These are phyloP conservation scores for Ctenomys sociabilis DNA, from an alignment of 2,113 vertebrate genomes.

Conservation along the genomic window DNA sequence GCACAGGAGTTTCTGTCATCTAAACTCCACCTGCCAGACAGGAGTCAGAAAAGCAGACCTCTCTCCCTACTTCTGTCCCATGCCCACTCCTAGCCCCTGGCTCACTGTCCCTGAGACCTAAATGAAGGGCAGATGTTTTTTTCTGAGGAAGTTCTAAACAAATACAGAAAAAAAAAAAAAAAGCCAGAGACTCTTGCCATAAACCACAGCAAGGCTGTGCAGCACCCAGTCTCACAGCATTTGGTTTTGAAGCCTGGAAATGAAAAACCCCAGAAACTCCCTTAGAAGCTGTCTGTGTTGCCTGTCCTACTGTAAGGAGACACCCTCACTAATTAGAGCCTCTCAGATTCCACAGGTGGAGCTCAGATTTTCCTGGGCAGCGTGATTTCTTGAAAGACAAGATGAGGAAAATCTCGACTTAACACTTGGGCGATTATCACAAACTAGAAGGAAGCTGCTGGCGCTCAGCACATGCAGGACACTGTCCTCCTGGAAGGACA, in stretches of 20 bases:
- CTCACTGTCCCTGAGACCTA: slow-evolving; percentile 36
- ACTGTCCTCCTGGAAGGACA: background rate
- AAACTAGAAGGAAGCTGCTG: slow-evolving; percentile 36
- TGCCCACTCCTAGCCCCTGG: fast-evolving
- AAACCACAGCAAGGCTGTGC: slow-evolving; percentile 38
- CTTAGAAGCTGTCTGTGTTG: slow-evolving; percentile 2
- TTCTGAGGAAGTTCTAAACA: slow-evolving; percentile 53
- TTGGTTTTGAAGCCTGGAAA: slow-evolving; percentile 63
- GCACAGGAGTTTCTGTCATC: background rate
- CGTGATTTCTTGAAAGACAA: slow-evolving; percentile 59
- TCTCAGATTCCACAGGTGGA: slow-evolving; percentile 57
- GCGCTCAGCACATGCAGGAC: slow-evolving; percentile 34
- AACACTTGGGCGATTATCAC: slow-evolving; percentile 56
- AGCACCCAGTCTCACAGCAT: background rate
- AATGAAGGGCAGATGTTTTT: slow-evolving; percentile 36
- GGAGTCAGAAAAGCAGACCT: background rate
- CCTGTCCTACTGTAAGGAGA: slow-evolving; percentile 66
- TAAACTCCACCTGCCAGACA: background rate
- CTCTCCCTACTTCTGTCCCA: background rate
- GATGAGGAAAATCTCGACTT: background rate
- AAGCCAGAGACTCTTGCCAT: slow-evolving; percentile 25
- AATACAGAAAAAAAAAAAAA: background rate
- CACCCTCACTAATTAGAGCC: slow-evolving; percentile 70
- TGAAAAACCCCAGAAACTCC: slow-evolving; percentile 57
- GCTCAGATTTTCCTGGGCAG: slow-evolving; percentile 78